Evolutionary conservation across 2,888 invertebrate species (phyloP), one percentile per base, ranked within the genome.

Genomic region (Lottia gigantea): DNA sequence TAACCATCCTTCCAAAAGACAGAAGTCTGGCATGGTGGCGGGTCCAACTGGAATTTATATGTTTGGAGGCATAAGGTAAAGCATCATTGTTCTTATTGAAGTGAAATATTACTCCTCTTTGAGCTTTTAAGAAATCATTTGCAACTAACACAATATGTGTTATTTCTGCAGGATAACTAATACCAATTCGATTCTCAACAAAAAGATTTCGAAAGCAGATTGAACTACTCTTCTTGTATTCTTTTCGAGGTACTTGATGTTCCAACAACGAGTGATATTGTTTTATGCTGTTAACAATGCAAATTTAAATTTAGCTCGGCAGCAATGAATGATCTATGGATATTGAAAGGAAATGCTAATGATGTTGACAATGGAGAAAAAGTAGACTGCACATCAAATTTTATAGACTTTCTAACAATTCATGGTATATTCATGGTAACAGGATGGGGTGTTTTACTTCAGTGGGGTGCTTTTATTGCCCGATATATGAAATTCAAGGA

Each of bases 381-480:
- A n/a, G 67, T 73, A 12, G 64, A 71, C 19, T 80, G 80, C 68
- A 19, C 70, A 19, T 67, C 70, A 15, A 70, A 71, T 6, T 80
- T 79, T 73, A 71, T 77, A 55, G 78, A 74, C 70, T 68, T 76
- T 45, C 68, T 78, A 19, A 71, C 74, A 25, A 69, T 80, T 2
- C 81, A 81, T 62, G 79, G 80, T 11, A 74, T 78, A 63, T 71
- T 81, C 62, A 80, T 80, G 80, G 67, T 68, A 12, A 62, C 77
- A 12, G 81, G 74, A 26, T 81, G 78, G 76, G 81, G 79, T 6
- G 66, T 79, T 25, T 77, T 77, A 66, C 76, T 81, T 46, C 78
- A 74, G 3, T 74, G 77, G 75, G 81, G 81, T 49, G 79, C 79
- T 25, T 77, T 79, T 45, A 71, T 80, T 45, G 80, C 79, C 46